These are phyloP conservation scores for Nebria ingens DNA, from an alignment of 1,140 invertebrate species.

Conservation along the genomic window DNA sequence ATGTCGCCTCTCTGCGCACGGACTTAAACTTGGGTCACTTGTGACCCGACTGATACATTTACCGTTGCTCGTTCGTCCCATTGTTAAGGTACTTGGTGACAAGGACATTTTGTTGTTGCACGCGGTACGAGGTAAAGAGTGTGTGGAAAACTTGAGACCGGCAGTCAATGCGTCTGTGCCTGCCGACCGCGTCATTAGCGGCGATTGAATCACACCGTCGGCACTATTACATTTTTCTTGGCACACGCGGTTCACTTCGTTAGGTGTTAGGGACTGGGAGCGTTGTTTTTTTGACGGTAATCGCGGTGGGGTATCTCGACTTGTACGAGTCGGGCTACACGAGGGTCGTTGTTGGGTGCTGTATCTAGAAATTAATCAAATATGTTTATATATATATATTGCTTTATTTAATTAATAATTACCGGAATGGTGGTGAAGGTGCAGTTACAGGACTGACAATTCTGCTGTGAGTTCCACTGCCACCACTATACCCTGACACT, in stretches of 20 bases:
- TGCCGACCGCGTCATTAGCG: constrained; percentile 31
- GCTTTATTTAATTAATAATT: too few relatives aligned
- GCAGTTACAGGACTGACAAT: not conserved
- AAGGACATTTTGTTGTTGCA: constrained; percentile 29
- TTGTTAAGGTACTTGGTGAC: constrained; percentile 26
- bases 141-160: constrained; percentile 41
- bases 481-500: not conserved
- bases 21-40: constrained; percentile 45
- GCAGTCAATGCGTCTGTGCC: constrained; percentile 27
- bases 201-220: constrained; percentile 46
- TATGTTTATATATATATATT: too few relatives aligned
- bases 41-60: constrained; percentile 37
- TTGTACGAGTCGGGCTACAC: constrained; percentile 36
- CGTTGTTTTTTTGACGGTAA: constrained; percentile 58
- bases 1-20: constrained; percentile 33
- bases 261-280: constrained; percentile 54
- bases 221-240: constrained; percentile 50
- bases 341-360: constrained; percentile 36
- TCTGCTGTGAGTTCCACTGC: not conserved
- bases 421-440: constrained; percentile 25
- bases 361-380: constrained; percentile 18
- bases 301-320: constrained; percentile 45
- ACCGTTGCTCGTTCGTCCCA: constrained; percentile 28
- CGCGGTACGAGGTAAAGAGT: constrained; percentile 41
- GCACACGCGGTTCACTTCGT: constrained; percentile 36